Base-by-base conservation (phyloP, 2,113 vertebrate genomes). In the Psittacula cyanocephala region DNA sequence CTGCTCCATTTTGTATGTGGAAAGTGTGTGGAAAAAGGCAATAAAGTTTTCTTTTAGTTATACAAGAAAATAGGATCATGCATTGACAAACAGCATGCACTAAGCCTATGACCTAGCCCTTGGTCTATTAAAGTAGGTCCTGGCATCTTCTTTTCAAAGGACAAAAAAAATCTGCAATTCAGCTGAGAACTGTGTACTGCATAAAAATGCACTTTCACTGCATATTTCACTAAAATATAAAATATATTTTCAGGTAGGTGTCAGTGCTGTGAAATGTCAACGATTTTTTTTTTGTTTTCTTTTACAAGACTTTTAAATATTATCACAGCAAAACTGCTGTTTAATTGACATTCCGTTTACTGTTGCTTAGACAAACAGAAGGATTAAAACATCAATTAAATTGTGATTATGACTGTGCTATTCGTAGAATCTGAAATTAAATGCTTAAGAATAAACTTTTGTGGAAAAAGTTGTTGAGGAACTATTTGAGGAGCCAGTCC, bases 321-420 rank as follows among this genome's bases (percentile, higher is more conserved):
- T 93, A 59, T 67, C 59, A 63, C 62, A 94, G 59, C 12, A 89
- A 92, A 95, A 70, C 28, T 83, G 37, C 33, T 86, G n/a, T 91
- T 93, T 94, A 95, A 96, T 94, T 96, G 91, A 64, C 93, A 89
- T 93, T 84, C 65, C 53, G 35, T 91, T 93, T 91, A 84, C 60
- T 72, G 78, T 76, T 71, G 81, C 67, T 96, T 84, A 94, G 46
- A 49, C 50, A 95, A 95, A 94, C 35, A 86, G 77, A 95, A 77
- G 57, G 86, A 93, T 94, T 95, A 91, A 95, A 95, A 76, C 37
- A 88, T 92, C 71, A 92, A 63, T 96, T 95, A 91, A 93, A 81
- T 53, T 14, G n/a, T 53, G 50, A 95, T 95, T 94, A 88, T 83
- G 75, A 78, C 52, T 52, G 41, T 69, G 25, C 16, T 93, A 68